These are phyloP conservation scores for Myotis yumanensis DNA, from an alignment of 2,113 vertebrate species.

Conservation along the genomic window DNA sequence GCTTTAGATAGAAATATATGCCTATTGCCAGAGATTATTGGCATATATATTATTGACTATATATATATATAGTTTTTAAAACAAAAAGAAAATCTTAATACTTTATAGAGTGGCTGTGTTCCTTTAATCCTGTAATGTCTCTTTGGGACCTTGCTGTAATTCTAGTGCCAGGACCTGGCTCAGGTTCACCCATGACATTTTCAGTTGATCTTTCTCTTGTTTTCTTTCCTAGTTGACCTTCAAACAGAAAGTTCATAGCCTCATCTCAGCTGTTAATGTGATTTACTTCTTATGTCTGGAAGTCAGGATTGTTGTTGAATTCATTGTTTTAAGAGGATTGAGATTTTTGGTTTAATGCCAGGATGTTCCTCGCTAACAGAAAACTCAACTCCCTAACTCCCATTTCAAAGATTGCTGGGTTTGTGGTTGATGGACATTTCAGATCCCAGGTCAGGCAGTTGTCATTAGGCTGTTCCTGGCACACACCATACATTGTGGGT, in stretches of 20 bases:
- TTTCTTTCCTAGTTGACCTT: conserved; percentile 75
- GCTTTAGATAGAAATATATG: conserved; percentile 12
- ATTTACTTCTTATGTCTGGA: conserved; percentile 69
- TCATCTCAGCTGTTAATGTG: conserved; percentile 70
- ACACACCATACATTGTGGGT: not conserved
- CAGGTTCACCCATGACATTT: conserved; percentile 68
- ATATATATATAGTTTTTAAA: not conserved
- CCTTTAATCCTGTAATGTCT: conserved; percentile 48
- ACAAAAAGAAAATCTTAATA: not conserved
- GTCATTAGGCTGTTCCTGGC: not conserved
- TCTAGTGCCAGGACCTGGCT: conserved; percentile 56
- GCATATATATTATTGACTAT: not conserved
- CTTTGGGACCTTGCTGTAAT: not conserved
- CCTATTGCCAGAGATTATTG: conserved; percentile 19
- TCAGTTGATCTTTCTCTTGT: conserved; percentile 71
- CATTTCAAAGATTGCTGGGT: conserved; percentile 24
- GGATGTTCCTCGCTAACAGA: conserved; percentile 33
- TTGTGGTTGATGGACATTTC: not conserved
- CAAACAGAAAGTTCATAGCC: conserved; percentile 75
- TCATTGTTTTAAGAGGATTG: conserved; percentile 66
- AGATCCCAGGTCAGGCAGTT: not conserved
- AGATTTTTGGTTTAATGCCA: conserved; percentile 64
- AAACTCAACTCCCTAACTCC: conserved; percentile 41
- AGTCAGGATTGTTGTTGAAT: conserved; percentile 61
- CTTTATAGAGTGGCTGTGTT: not conserved